phyloP scores from a whole-genome alignment of 2,113 vertebrate species.

The Paradisaea rubra region DNA sequence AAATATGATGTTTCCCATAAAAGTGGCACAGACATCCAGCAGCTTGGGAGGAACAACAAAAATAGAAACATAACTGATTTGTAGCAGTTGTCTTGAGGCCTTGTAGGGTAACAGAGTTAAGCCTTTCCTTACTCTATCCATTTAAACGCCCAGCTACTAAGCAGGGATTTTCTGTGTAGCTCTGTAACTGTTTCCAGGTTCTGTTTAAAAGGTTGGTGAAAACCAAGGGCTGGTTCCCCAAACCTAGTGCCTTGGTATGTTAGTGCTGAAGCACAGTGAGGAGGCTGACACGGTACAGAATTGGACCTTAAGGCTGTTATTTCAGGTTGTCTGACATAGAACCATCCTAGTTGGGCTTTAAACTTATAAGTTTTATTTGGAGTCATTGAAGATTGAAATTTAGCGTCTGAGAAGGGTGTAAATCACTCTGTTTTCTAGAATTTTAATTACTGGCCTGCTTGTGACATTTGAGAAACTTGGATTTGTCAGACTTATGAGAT shows the following conservation, averaged over 20 bases:
- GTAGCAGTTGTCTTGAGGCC: conserved; percentile 27
- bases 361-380: neutral
- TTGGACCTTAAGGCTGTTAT: neutral
- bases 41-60: conserved; percentile 28
- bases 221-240: neutral
- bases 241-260: fast-evolving
- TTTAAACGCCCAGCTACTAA: conserved; percentile 11
- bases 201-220: neutral
- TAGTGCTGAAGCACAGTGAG: neutral
- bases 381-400: neutral
- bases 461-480: neutral
- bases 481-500: neutral
- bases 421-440: neutral
- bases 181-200: neutral
- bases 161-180: conserved; percentile 9
- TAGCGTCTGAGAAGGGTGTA: neutral
- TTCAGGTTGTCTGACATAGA: neutral
- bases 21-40: neutral
- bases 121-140: conserved; percentile 39
- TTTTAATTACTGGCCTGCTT: neutral
- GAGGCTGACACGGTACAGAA: fast-evolving
- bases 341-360: fast-evolving
- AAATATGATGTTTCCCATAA: neutral
- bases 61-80: conserved; percentile 48
- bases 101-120: conserved; percentile 60